Evolutionary conservation across 2,888 invertebrate species (phyloP).

Genomic region (Cosmia pyralina): DNA sequence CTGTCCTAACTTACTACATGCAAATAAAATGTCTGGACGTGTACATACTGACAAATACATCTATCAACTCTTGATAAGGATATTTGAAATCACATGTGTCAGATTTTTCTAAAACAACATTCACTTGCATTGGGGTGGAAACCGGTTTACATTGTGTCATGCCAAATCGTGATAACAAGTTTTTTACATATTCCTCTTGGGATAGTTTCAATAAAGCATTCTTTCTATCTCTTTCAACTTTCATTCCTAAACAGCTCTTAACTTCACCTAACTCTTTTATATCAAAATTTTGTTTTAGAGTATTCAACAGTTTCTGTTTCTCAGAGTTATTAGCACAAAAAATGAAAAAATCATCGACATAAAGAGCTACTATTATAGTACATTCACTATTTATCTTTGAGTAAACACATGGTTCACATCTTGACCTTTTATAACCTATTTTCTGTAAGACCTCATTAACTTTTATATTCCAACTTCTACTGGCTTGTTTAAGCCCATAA

Average conservation of each 20-base stretch:
- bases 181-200: neutral
- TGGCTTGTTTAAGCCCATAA: slow-evolving; percentile 9
- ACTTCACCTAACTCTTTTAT: neutral
- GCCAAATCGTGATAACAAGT: neutral
- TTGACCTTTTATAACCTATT: slow-evolving; percentile 1
- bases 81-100: neutral
- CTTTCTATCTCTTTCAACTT: slow-evolving; percentile 7
- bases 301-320: neutral
- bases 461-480: slow-evolving; percentile 4
- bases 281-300: neutral
- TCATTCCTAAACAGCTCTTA: neutral
- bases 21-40: slow-evolving; percentile 7
- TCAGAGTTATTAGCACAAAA: neutral
- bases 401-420: slow-evolving; percentile 6
- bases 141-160: slow-evolving; percentile 2
- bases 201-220: slow-evolving; percentile 4
- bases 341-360: slow-evolving; percentile 9
- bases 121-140: slow-evolving; percentile 11
- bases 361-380: slow-evolving; percentile 1
- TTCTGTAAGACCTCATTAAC: neutral
- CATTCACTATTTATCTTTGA: neutral
- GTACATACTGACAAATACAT: slow-evolving; percentile 8
- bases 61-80: slow-evolving; percentile 11
- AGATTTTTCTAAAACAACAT: slow-evolving; percentile 7
- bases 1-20: slow-evolving; percentile 6